Evolutionary conservation across 2,888 invertebrate genomes (phyloP), one percentile per base, ranked within the genome.

Genomic region (Drosophila austrosaltans): DNA sequence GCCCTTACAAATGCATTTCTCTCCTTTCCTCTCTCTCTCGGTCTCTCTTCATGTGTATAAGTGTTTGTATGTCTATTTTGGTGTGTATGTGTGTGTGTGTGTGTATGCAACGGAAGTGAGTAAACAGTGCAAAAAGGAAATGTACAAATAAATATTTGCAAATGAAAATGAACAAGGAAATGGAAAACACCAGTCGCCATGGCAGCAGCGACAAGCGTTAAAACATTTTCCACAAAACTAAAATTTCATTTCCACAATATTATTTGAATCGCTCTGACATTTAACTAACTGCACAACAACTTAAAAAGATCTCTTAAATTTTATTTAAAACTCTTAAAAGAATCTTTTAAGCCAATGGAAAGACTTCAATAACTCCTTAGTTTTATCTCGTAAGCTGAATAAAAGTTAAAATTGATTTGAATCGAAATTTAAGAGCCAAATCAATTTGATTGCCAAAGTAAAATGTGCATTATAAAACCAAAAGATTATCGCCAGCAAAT

Each of bases 91-190:
- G 28, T 72, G 61, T 63, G 53, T 74, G 58, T 66, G 44, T 32
- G 54, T 40, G 22, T 63, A 53, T 68, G 63, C 58, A 75, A 44
- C 75, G 83, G 83, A 87, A 69, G 79, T 79, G 80, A 70, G 80
- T 82, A 82, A 83, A 89, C 72, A 82, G 89, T 69, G 82, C 77
- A 82, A 59, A 66, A 68, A 82, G 81, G 87, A 75, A 84, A 72
- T 80, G 80, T 72, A 67, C 76, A 84, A 80, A 84, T 84, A 89
- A 89, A 87, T 89, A 87, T 85, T 89, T 87, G 67, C 77, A 87
- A 83, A 82, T 87, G 88, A 77, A 83, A 83, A 77, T 76, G 75
- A 79, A 82, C 80, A 78, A 88, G 86, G 75, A 84, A 84, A 79
- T 82, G 68, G 81, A 69, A 73, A 73, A 64, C 83, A 82, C 69